Evolutionary conservation across 1,140 invertebrate species (phyloP).

Genomic region (Augochlora pura): DNA sequence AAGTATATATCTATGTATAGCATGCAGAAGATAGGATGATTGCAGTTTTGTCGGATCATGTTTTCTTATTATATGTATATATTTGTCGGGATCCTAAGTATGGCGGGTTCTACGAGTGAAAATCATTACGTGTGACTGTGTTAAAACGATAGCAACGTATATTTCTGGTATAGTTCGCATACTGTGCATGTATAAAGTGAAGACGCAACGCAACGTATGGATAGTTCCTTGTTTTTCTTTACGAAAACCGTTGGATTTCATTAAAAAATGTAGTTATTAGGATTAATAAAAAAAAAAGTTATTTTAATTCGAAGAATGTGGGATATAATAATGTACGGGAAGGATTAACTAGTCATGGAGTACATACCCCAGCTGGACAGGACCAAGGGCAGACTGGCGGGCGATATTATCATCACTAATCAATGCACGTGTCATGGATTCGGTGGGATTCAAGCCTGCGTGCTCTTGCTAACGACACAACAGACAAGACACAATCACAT

Average conservation of each 20-base stretch:
- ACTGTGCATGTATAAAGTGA: background rate
- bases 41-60: background rate
- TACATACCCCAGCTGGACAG: conserved; percentile 96
- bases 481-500: conserved; percentile 84
- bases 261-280: background rate
- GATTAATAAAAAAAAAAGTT: conserved; percentile 26
- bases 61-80: background rate
- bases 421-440: conserved; percentile 94
- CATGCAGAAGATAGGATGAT: background rate
- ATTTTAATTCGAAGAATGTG: conserved; percentile 19
- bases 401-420: conserved; percentile 93
- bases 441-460: conserved; percentile 92
- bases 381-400: conserved; percentile 88
- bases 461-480: conserved; percentile 89
- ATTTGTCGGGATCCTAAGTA: background rate
- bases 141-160: background rate
- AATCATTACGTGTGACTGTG: background rate
- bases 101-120: background rate
- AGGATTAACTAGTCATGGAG: conserved; percentile 66
- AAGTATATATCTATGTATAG: too few relatives aligned
- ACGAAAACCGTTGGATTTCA: background rate
- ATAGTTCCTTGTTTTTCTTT: too few relatives aligned
- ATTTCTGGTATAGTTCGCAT: too few relatives aligned
- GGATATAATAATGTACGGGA: conserved; percentile 41
- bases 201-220: background rate